Conservation (phyloP, 2,888 invertebrate species). For the Euspilapteryx auroguttella region DNA sequence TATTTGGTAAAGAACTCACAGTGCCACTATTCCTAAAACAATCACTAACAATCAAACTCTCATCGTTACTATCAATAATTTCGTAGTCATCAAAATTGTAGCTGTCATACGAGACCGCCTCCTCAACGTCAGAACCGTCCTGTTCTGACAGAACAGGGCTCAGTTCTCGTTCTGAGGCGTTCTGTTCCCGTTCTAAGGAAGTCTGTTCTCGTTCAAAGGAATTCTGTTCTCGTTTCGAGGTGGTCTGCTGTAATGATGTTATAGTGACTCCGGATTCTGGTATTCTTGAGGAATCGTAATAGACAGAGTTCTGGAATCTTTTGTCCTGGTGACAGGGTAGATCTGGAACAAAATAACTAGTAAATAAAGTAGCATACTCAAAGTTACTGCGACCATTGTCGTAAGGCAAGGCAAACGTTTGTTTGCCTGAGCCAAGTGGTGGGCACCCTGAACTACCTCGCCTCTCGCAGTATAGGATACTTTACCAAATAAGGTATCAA, state of each 20-base stretch:
- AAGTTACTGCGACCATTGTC: no score
- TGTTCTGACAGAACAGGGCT: slow-evolving; percentile 2
- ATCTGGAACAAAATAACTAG: slow-evolving; percentile 18
- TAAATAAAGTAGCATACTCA: no score
- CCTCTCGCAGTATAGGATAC: no score
- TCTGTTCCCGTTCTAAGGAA: background rate
- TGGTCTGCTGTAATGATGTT: background rate
- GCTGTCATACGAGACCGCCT: slow-evolving; percentile 30
- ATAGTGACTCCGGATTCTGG: slow-evolving; percentile 7
- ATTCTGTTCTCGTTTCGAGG: background rate
- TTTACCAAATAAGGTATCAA: no score
- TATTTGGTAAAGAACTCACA: slow-evolving; percentile 1
- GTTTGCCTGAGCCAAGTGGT: no score
- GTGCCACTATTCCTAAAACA: slow-evolving; percentile 12
- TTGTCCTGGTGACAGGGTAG: slow-evolving; percentile 46
- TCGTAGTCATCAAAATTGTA: slow-evolving; percentile 46
- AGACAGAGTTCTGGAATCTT: no score
- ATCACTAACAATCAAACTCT: slow-evolving; percentile 18
- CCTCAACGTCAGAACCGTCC: slow-evolving; percentile 28
- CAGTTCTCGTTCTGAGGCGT: no score
- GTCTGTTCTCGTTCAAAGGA: no score
- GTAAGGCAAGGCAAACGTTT: no score
- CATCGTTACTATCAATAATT: slow-evolving; percentile 29
- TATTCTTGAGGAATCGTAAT: slow-evolving; percentile 19
- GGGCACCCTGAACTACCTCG: no score